These are phyloP conservation scores for Lonchura striata DNA, from an alignment of 2,113 vertebrate species.

Conservation along the genomic window DNA sequence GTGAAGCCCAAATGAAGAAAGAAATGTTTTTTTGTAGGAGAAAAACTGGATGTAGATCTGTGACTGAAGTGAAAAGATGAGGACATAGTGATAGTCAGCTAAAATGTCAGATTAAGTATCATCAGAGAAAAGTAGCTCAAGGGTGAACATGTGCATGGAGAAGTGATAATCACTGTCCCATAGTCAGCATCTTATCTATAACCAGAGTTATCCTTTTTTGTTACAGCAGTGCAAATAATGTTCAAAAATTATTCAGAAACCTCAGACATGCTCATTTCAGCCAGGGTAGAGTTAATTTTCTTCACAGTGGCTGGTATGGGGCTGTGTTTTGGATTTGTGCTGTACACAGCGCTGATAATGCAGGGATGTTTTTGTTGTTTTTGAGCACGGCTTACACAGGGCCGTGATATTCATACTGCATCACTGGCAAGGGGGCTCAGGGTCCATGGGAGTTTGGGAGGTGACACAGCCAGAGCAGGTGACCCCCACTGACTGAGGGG, in stretches of 20 bases:
- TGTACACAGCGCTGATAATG: neutral
- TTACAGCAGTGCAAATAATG: neutral
- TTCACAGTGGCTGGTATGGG: neutral
- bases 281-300: neutral
- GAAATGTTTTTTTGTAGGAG: neutral
- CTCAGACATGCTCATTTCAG: neutral
- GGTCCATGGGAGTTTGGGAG: neutral
- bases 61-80: neutral
- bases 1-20: neutral
- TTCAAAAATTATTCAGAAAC: neutral
- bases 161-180: neutral
- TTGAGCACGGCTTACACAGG: neutral
- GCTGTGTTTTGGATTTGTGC: neutral
- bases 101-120: conserved; percentile 23
- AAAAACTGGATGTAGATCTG: neutral
- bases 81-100: neutral
- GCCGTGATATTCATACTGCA: neutral
- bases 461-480: neutral
- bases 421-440: neutral
- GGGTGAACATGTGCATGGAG: neutral
- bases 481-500: rapidly evolving
- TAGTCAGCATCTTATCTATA: neutral
- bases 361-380: neutral
- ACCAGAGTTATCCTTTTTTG: conserved; percentile 15
- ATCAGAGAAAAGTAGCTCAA: neutral